Evolutionary conservation across 2,888 invertebrate genomes (phyloP).

Genomic region (Lasioglossum oenotherae): DNA sequence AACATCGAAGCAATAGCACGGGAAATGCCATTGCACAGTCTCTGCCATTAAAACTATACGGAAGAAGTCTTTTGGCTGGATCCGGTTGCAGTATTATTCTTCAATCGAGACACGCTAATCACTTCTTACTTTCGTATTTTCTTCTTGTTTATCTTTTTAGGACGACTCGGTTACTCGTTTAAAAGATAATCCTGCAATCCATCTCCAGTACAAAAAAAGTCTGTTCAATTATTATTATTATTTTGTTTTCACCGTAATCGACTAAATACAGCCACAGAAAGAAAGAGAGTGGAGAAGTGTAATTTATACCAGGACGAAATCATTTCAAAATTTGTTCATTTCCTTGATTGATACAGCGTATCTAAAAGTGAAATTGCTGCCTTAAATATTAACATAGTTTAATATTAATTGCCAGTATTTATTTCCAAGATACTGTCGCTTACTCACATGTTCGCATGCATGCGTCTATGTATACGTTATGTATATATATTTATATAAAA

Average conservation of each 20-base stretch:
- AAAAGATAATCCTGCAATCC: slow-evolving; percentile 59
- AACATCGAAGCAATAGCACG: slow-evolving; percentile 67
- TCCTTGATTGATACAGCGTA: slow-evolving; percentile 53
- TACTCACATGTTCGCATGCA: slow-evolving; percentile 41
- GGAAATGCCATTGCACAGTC: slow-evolving; percentile 66
- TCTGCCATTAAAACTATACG: slow-evolving; percentile 67
- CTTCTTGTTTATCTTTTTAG: slow-evolving; percentile 1
- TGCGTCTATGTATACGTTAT: slow-evolving; percentile 46
- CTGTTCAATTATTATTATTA: slow-evolving; percentile 27
- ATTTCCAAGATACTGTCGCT: slow-evolving; percentile 53
- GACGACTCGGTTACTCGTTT: neutral
- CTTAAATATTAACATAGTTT: slow-evolving; percentile 62
- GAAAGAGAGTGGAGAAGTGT: slow-evolving; percentile 67
- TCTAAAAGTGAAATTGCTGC: slow-evolving; percentile 64
- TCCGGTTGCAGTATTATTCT: slow-evolving; percentile 61
- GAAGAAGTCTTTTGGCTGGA: slow-evolving; percentile 66
- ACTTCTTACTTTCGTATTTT: neutral
- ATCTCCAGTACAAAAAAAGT: slow-evolving; percentile 51
- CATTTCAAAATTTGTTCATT: slow-evolving; percentile 60
- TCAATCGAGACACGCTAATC: slow-evolving; percentile 1
- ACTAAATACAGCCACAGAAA: slow-evolving; percentile 67
- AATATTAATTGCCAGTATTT: slow-evolving; percentile 60
- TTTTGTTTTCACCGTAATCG: slow-evolving; percentile 44
- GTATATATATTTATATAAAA: slow-evolving; percentile 46
- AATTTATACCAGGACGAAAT: slow-evolving; percentile 51